These are phyloP conservation scores for Drosophila mayri DNA, from an alignment of 1,140 invertebrate species.

Conservation along the genomic window DNA sequence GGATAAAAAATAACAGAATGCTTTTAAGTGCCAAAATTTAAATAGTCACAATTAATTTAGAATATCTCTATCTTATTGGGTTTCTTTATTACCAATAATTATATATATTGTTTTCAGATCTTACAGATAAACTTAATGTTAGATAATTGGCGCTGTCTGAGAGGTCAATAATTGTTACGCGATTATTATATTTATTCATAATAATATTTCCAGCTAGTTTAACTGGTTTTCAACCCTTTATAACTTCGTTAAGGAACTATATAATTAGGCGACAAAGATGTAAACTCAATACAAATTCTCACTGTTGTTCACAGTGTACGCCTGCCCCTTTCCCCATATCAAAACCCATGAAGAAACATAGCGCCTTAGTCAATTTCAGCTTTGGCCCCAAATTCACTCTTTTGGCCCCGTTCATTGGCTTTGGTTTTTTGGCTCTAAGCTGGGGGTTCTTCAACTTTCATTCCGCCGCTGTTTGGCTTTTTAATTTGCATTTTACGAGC, in stretches of 20 bases:
- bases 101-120: background rate
- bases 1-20: background rate
- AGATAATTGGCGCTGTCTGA: background rate
- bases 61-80: too few relatives aligned
- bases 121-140: background rate
- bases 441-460: constrained; percentile 73
- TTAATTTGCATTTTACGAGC: constrained; percentile 80
- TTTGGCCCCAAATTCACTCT: constrained; percentile 67
- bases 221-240: background rate
- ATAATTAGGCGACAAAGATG: background rate
- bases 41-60: too few relatives aligned
- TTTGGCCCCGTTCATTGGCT: constrained; percentile 57
- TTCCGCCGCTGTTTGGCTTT: constrained; percentile 55
- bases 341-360: constrained; percentile 32
- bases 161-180: background rate
- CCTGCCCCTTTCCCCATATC: constrained; percentile 14
- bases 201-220: background rate
- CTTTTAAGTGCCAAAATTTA: too few relatives aligned
- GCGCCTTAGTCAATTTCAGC: constrained; percentile 44
- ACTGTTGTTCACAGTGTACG: constrained; percentile 10
- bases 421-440: constrained; percentile 44
- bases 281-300: background rate
- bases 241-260: too few relatives aligned
- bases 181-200: background rate
- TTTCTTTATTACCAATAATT: background rate